Evolutionary conservation across 92 coral and sea anemone genomes (phyloP), one percentile per base, ranked within the genome.

Genomic region (Plumapathes pennacea): DNA sequence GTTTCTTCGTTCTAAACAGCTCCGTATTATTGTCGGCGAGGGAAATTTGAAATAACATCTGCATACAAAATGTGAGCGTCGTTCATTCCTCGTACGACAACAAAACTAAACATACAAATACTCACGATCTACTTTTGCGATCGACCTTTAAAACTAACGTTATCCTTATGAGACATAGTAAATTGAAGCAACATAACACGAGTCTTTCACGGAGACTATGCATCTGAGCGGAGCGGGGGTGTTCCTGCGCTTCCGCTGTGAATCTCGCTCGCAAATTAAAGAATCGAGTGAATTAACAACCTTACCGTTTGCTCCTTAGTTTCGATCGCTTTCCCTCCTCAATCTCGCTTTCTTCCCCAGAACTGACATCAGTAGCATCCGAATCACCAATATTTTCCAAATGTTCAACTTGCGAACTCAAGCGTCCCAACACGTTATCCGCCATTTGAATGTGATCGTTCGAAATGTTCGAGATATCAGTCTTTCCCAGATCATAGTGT

Each of bases 291-390:
- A 45, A 31, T 15, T 9, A 15, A 5, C 33, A 45, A 6, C 45
- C 84, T 69, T 54, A 78, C 84, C 71, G 47, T 69, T 78, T 69
- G 34, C 62, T 78, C 3, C 72, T 65, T 10, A 61, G 72, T 54
- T 78, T 69, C 47, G 78, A 59, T 69, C 72, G 51, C 44, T 32
- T 30, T 28, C 54, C 73, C 23, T 70, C 88, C 50, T 88, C 99
- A 13, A 81, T 96, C 46, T 85, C 95, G 66, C 89, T 88, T 72
- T 94, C 99, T 23, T 85, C 96, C n/a, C 90, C 94, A 50, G 99
- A 94, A 64, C 99, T 94, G 32, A 72, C 88, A 34, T 80, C 91
- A 12, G 99, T 94, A 15, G 91, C 99, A 63, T 94, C 99, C 39
- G 96, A 88, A 69, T 94, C 99, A 57, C 84, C 82, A 75, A 94